A percentile compares a stretch with the other conserved stretches of the same genome.
Conservation (phyloP, 2,113 vertebrate genomes). For the Ophthalmolycus amberensis region DNA sequence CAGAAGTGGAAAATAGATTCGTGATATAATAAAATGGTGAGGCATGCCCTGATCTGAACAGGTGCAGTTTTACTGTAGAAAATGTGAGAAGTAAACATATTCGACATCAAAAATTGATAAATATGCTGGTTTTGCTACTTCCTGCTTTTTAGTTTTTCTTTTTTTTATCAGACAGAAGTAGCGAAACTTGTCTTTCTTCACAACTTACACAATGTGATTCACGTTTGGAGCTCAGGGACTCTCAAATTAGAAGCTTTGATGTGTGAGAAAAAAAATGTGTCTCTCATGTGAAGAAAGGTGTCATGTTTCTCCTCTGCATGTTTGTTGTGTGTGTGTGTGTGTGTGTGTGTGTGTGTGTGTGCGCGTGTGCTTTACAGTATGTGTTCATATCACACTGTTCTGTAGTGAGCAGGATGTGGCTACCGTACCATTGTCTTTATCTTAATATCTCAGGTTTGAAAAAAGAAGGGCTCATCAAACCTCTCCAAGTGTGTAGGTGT, state of each 20-base stretch:
- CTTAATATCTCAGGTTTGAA: slow-evolving; percentile 70
- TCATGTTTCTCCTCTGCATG: slow-evolving; percentile 59
- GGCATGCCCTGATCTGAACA: slow-evolving; percentile 7
- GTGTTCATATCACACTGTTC: slow-evolving; percentile 53
- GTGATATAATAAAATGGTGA: slow-evolving; percentile 6
- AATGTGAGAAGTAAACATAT: slow-evolving; percentile 30
- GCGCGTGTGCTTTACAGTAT: slow-evolving; percentile 34
- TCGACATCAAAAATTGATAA: slow-evolving; percentile 32
- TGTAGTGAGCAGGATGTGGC: slow-evolving; percentile 82
- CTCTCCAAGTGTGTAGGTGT: slow-evolving; percentile 12
- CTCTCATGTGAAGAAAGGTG: slow-evolving; percentile 74
- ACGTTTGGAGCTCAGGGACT: slow-evolving; percentile 69
- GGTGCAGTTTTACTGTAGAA: not conserved
- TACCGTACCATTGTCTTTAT: slow-evolving; percentile 75
- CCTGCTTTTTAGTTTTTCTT: slow-evolving; percentile 26
- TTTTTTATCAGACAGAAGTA: slow-evolving; percentile 43
- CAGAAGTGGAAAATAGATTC: slow-evolving; percentile 18
- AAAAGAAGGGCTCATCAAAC: slow-evolving; percentile 51
- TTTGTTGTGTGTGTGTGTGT: slow-evolving; percentile 33
- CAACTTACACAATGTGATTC: slow-evolving; percentile 69
- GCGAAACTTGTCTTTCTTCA: slow-evolving; percentile 56
- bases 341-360: slow-evolving; percentile 24
- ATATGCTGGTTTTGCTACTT: slow-evolving; percentile 49
- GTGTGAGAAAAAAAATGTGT: slow-evolving; percentile 70
- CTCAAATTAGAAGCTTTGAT: slow-evolving; percentile 80